phyloP scores from a whole-genome alignment of 2,113 vertebrate species.

The Aphyosemion australe region DNA sequence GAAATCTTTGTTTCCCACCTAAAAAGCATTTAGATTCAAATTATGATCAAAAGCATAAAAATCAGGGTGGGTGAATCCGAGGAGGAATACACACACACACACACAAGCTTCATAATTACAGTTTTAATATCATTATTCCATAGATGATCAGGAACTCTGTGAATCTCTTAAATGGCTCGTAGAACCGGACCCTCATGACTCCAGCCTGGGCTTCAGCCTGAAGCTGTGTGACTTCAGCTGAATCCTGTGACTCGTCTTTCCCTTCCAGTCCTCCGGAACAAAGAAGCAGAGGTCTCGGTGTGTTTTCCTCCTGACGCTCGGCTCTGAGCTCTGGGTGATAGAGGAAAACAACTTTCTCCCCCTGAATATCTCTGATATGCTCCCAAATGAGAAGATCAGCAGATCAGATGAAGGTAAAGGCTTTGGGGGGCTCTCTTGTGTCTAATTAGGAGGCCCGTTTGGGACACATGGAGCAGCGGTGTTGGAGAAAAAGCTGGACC shows the following conservation, averaged over 20 bases:
- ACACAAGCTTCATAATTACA: too few species aligned
- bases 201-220: conserved; percentile 18
- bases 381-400: conserved; percentile 34
- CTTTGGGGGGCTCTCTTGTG: conserved; percentile 56
- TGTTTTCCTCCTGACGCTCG: conserved; percentile 2
- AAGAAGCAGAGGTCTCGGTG: conserved; percentile 24
- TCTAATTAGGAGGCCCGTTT: conserved; percentile 57
- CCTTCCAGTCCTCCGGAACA: conserved; percentile 13
- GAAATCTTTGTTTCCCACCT: too few species aligned
- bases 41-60: too few species aligned
- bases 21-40: too few species aligned
- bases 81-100: too few species aligned
- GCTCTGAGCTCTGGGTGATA: conserved; percentile 27
- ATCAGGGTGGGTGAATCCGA: too few species aligned
- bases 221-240: too few species aligned
- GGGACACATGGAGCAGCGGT: conserved; percentile 36
- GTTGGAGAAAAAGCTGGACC: neutral
- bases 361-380: conserved; percentile 28
- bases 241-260: conserved; percentile 31
- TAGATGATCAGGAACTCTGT: too few species aligned
- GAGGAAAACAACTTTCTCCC: conserved; percentile 25
- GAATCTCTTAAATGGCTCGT: too few species aligned
- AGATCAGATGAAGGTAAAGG: conserved; percentile 39
- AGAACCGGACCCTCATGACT: conserved; percentile 19
- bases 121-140: too few species aligned